Conservation (phyloP, 2,888 invertebrate genomes). For the Cheilosia urbana region DNA sequence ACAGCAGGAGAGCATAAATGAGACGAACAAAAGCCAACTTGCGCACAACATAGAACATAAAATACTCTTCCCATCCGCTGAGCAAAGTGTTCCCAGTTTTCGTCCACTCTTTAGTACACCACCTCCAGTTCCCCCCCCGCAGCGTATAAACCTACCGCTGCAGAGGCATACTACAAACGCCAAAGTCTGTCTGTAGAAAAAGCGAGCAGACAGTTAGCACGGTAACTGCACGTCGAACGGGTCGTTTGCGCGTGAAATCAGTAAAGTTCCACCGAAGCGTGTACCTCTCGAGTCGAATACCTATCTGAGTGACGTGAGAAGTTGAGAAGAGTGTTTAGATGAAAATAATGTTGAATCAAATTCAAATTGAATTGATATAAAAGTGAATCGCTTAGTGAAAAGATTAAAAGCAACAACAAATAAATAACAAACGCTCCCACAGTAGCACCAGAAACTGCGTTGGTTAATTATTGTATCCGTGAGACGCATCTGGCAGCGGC, state of each 20-base stretch:
- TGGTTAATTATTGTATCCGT: constrained; percentile 59
- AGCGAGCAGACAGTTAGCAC: constrained; percentile 61
- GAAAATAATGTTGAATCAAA: constrained; percentile 43
- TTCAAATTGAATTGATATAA: constrained; percentile 51
- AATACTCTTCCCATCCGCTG: constrained; percentile 35
- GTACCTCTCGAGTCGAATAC: constrained; percentile 49
- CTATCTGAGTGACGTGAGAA: background rate
- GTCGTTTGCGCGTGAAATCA: constrained; percentile 57
- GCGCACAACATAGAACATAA: constrained; percentile 32
- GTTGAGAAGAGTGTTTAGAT: constrained; percentile 25
- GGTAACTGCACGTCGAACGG: constrained; percentile 71
- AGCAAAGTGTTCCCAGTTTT: constrained; percentile 61
- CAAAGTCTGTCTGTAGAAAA: constrained; percentile 36
- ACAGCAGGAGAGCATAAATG: constrained; percentile 28
- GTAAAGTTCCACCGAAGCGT: constrained; percentile 49
- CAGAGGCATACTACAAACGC: constrained; percentile 39
- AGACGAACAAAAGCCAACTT: constrained; percentile 29
- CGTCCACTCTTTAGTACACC: constrained; percentile 66
- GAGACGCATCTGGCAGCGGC: constrained; percentile 56
- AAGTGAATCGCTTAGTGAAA: constrained; percentile 44
- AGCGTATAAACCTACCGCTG: constrained; percentile 11
- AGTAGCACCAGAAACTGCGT: constrained; percentile 24
- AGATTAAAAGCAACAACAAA: constrained; percentile 7
- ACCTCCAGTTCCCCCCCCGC: constrained; percentile 16
- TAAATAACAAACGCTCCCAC: background rate